phyloP scores from a whole-genome alignment of 2,888 invertebrate species.

The Parnassius orleans region DNA sequence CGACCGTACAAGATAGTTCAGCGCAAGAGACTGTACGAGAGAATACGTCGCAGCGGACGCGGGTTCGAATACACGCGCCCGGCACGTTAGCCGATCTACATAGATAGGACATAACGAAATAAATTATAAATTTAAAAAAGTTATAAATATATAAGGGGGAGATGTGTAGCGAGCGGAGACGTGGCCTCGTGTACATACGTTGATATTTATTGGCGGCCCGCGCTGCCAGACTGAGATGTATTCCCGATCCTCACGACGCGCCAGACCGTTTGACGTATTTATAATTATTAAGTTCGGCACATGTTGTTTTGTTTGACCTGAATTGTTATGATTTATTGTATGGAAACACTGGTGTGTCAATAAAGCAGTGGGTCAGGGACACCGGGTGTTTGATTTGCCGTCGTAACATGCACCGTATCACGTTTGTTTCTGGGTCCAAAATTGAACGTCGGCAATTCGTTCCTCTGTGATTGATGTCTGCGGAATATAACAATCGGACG shows the following conservation, averaged over 20 bases:
- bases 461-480: conserved; percentile 54
- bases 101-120: conserved; percentile 79
- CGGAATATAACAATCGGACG: conserved; percentile 49
- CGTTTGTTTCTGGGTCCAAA: conserved; percentile 72
- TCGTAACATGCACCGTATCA: conserved; percentile 52
- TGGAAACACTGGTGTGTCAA: conserved; percentile 80
- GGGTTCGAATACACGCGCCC: conserved; percentile 1
- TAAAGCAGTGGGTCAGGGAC: conserved; percentile 81
- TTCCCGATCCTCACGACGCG: conserved; percentile 54
- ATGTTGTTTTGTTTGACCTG: conserved; percentile 79
- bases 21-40: conserved; percentile 2
- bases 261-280: conserved; percentile 74
- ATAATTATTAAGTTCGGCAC: conserved; percentile 74
- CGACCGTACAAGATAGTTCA: conserved; percentile 7
- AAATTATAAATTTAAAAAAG: conserved; percentile 77
- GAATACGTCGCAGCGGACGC: conserved; percentile 3
- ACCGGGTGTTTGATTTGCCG: conserved; percentile 73
- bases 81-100: conserved; percentile 61
- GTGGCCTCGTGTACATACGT: conserved; percentile 75
- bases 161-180: conserved; percentile 42
- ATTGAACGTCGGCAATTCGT: conserved; percentile 51
- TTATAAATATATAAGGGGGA: conserved; percentile 65
- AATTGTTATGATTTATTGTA: conserved; percentile 81
- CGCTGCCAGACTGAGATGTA: conserved; percentile 65
- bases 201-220: conserved; percentile 74